A percentile compares a stretch with the other conserved stretches of the same genome.
Evolutionary conservation across 2,113 vertebrate genomes (phyloP).

Genomic region (Vulpes lagopus): DNA sequence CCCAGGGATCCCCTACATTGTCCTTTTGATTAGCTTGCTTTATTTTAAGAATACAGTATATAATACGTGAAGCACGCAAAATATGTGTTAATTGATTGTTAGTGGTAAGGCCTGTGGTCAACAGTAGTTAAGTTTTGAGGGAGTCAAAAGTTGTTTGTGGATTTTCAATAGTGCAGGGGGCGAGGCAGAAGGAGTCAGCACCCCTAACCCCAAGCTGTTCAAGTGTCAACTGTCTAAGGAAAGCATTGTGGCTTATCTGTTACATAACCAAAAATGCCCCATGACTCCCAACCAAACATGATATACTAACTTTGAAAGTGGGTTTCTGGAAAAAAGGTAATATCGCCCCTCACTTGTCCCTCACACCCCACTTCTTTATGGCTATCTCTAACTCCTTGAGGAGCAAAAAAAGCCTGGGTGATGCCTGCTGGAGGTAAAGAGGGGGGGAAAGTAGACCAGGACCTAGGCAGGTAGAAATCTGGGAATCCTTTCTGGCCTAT

Average conservation of each 20-base stretch:
- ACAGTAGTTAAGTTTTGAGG: neutral
- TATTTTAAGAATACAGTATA: neutral
- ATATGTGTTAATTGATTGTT: neutral
- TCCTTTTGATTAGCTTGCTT: neutral
- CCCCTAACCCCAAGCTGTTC: neutral
- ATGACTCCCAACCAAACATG: neutral
- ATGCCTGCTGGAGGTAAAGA: neutral
- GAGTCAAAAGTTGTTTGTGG: neutral
- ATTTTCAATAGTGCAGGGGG: neutral
- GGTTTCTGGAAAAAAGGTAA: neutral
- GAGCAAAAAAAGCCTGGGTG: neutral
- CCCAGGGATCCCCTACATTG: neutral
- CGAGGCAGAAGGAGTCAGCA: neutral
- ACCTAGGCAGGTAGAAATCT: neutral
- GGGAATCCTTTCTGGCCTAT: neutral
- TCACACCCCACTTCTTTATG: neutral
- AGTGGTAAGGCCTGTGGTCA: neutral
- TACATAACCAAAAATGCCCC: neutral
- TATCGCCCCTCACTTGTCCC: no score
- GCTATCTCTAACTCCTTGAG: neutral
- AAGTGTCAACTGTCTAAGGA: neutral
- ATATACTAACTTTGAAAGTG: neutral
- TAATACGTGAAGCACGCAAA: neutral
- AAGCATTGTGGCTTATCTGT: neutral
- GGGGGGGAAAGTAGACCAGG: neutral